phyloP scores from a whole-genome alignment of 92 coral and sea anemone genomes.

The Galaxea fascicularis region DNA sequence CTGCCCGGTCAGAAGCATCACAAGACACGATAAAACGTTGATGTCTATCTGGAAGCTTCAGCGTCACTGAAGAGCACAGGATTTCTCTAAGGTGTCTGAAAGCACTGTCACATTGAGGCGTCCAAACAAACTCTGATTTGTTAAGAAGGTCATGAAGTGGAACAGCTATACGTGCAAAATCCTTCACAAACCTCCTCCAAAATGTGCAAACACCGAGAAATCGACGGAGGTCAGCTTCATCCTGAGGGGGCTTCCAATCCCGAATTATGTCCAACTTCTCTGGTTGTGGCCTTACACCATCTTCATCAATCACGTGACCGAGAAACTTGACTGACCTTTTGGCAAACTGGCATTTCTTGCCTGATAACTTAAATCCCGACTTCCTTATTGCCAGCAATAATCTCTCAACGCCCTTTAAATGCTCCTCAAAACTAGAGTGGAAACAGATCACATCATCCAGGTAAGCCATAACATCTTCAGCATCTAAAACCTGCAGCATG shows the following conservation, averaged over 20 bases:
- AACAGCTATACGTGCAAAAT: constrained; percentile 58
- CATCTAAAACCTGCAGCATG: constrained; percentile 37
- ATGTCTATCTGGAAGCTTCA: constrained; percentile 53
- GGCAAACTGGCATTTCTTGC: constrained; percentile 72
- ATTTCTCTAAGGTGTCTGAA: constrained; percentile 46
- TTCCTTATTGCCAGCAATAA: constrained; percentile 45
- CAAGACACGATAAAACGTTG: constrained; percentile 62
- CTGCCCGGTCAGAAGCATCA: constrained; percentile 62
- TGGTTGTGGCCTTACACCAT: constrained; percentile 61
- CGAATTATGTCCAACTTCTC: constrained; percentile 67
- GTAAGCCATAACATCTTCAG: constrained; percentile 66
- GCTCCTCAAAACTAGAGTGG: constrained; percentile 61
- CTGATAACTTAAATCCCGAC: constrained; percentile 68
- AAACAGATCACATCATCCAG: constrained; percentile 72
- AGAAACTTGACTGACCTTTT: constrained; percentile 46
- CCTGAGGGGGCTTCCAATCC: constrained; percentile 47
- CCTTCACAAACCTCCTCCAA: constrained; percentile 65
- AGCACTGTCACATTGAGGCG: constrained; percentile 59
- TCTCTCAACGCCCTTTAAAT: constrained; percentile 39
- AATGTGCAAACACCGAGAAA: constrained; percentile 68
- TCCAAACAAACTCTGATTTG: constrained; percentile 61
- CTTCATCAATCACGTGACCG: constrained; percentile 61
- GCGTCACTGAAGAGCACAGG: constrained; percentile 56
- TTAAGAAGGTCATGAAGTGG: constrained; percentile 64
- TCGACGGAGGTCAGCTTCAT: constrained; percentile 61